phyloP scores from a whole-genome alignment of 2,797 vertebrate genomes.

The Diceros bicornis region DNA sequence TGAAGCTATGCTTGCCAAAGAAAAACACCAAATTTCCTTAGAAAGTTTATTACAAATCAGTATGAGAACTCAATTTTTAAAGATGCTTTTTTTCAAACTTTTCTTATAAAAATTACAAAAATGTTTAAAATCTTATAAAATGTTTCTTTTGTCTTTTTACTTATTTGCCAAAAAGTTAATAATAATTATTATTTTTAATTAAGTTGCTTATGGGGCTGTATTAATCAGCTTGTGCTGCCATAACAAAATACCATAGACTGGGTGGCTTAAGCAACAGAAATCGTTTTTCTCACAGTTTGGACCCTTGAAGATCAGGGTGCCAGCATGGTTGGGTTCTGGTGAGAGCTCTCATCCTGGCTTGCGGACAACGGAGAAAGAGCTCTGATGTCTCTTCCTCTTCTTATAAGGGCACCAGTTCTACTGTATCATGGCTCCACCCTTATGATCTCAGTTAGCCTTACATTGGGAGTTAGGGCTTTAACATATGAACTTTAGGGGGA shows the following conservation, averaged over 20 bases:
- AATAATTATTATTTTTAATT: neutral
- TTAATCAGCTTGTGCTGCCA: neutral
- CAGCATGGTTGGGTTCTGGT: neutral
- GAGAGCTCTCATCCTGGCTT: neutral
- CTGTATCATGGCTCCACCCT: neutral
- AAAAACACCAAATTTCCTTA: neutral
- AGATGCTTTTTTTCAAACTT: neutral
- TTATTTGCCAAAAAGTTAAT: neutral
- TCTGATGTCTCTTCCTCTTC: neutral
- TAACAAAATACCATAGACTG: neutral
- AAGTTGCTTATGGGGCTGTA: neutral
- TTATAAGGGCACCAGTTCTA: neutral
- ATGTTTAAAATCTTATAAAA: neutral
- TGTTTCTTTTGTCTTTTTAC: neutral
- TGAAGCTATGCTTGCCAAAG: neutral
- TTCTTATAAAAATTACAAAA: constrained; percentile 3
- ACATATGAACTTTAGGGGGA: neutral
- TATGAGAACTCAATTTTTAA: constrained; percentile 43
- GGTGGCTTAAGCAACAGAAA: neutral
- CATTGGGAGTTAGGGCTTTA: neutral
- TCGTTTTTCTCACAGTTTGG: constrained; percentile 9
- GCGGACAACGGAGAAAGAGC: neutral
- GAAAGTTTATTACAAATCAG: constrained; percentile 24
- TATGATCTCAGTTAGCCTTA: neutral
- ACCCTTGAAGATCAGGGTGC: neutral